Evolutionary conservation across 2,113 vertebrate species (phyloP), one percentile per base, ranked within the genome.

Genomic region (Apodemus speciosus): DNA sequence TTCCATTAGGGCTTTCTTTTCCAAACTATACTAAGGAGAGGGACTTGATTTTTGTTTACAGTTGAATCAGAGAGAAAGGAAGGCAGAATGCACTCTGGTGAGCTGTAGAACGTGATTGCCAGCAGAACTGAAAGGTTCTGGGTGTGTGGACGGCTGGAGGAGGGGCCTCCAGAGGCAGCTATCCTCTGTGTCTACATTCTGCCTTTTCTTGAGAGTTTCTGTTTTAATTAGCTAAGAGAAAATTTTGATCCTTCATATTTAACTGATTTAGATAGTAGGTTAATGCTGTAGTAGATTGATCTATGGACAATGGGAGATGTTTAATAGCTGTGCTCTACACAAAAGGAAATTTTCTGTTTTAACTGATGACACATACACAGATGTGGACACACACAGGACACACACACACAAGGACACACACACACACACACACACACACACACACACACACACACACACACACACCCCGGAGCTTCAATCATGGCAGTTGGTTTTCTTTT

Each of bases 401-500:
- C n/a, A 4, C 10, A 60, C 21, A 80, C 56, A 2, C 27, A 66
- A 10, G 73, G 30, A 90, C 46, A 75, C 25, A 30, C 25, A 30
- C 75, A 51, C 15, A 30, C 27, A 56, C 25, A 56, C 38, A 75
- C 25, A 46, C 46, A 75, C 18, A 79, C 38, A 66, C 46, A 76
- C n/a, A 58, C 38, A 58, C 56, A 83, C 25, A 60, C 27, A 46
- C 56, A 75, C n/a, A 58, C 32, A 56, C 56, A 68, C 25, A 21
- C n/a, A 90, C 38, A 43, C 88, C 6, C 56, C 32, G 69, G 75
- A 93, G 66, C 25, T 88, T 58, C 6, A 14, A 46, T 72, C 40
- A 66, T 2, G 32, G 69, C 51, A n/a, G 46, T 66, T 27, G 71
- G 88, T 94, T 85, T 96, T 92, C 51, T 92, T 95, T 84, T 30